Evolutionary conservation across 30 jellyfish, hydroid and myxozoan species (phyloP), one percentile per base, ranked within the genome.

Genomic region (Cassiopea xamachana): DNA sequence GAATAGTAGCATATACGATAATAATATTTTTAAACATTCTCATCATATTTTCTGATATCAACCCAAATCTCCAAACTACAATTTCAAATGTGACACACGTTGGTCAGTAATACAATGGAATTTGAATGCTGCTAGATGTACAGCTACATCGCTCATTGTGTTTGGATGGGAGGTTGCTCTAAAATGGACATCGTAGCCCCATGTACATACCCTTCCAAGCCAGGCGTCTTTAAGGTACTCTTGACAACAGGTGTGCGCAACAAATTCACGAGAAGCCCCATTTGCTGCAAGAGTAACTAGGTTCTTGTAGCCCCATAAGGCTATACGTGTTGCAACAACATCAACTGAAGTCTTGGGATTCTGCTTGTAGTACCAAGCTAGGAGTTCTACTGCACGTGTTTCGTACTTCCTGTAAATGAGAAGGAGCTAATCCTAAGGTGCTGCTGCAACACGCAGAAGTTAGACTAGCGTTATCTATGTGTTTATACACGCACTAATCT

Each of bases 271-370:
- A 5, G 90, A 70, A 14, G 51, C 0, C 15, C 90, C 90, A 82
- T 82, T 82, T 64, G 82, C 90, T 60, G 90, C 90, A 46, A 82
- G 90, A 2, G 90, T 64, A 19, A 82, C 75, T 18, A 50, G 39
- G 70, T 64, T 82, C 48, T 82, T 82, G 82, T 39, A 64, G 73
- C 90, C 90, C 90, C 90, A 82, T 43, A 82, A 59, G 44, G 90
- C 81, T 58, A 82, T 82, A 58, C 90, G 48, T 1, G 76, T 4
- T 82, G 46, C n/a, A 27, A 82, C 90, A 46, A 82, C 73, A 82
- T 82, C 82, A 18, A 82, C 58, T 5, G 90, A 47, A n/a, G 73
- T 9, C 73, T 68, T 64, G 51, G 72, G 10, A 74, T 82, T 64
- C 47, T 82, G 82, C 55, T 82, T 82, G 60, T 82, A 82, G 72